Evolutionary conservation across 2,888 invertebrate species (phyloP).

Genomic region (Drosophila neotestacea): DNA sequence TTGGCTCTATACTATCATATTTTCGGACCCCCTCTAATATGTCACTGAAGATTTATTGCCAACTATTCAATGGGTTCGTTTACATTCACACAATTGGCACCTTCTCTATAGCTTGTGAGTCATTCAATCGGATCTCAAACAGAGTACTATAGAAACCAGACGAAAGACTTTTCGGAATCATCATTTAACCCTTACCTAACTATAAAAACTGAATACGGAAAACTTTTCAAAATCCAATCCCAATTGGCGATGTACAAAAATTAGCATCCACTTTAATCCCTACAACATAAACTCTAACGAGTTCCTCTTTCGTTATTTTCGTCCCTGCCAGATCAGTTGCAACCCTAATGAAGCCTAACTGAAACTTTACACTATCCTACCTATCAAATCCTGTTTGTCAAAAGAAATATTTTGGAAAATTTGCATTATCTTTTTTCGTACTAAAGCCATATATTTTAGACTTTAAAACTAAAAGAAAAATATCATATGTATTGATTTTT

Average conservation of each 20-base stretch:
- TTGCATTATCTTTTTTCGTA: background rate
- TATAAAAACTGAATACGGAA: background rate
- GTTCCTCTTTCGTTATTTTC: too few species aligned
- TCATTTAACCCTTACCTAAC: background rate
- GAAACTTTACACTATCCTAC: too few species aligned
- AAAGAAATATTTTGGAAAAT: background rate
- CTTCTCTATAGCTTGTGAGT: background rate
- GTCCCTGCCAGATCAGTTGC: too few species aligned
- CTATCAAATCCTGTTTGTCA: background rate
- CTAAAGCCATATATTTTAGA: too few species aligned
- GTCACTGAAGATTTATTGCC: conserved; percentile 3
- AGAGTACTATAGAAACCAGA: background rate
- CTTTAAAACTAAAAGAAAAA: too few species aligned
- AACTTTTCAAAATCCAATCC: background rate
- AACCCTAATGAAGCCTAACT: too few species aligned
- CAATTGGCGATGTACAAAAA: too few species aligned
- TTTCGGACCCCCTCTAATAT: background rate
- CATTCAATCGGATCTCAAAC: background rate
- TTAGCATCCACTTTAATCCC: too few species aligned
- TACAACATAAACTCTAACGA: too few species aligned
- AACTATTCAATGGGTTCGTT: background rate
- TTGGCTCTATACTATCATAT: background rate
- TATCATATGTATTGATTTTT: too few species aligned
- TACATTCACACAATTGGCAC: background rate
- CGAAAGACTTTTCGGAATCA: background rate